Evolutionary conservation across 35 echinoderm and acorn worm species (phyloP).

Genomic region (Strongylocentrotus purpuratus): DNA sequence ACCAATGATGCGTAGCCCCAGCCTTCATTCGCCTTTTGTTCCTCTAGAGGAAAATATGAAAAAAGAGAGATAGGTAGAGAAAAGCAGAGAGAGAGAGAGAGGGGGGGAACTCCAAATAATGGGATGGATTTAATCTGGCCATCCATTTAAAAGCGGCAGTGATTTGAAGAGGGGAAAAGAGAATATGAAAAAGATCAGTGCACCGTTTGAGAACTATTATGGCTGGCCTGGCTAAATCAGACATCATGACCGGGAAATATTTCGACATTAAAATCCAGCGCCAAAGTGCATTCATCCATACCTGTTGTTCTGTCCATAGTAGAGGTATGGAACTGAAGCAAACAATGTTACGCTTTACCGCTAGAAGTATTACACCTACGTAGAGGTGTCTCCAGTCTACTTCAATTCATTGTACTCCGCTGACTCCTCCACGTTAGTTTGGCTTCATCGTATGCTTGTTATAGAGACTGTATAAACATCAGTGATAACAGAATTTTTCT

Average conservation of each 20-base stretch:
- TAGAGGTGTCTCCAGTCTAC: not conserved
- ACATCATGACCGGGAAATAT: not conserved
- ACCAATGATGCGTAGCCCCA: slow-evolving; percentile 6
- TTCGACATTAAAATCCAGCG: not conserved
- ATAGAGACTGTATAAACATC: not conserved
- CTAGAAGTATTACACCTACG: not conserved
- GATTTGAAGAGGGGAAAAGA: not conserved
- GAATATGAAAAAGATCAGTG: no score
- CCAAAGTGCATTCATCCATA: not conserved
- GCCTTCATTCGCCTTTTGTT: not conserved
- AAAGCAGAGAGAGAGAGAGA: not conserved
- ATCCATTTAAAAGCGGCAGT: not conserved
- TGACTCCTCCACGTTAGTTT: not conserved
- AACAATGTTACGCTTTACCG: not conserved
- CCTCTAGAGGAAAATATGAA: not conserved
- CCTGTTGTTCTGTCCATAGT: not conserved
- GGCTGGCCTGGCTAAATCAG: not conserved
- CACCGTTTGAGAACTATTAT: no score
- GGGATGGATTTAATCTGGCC: not conserved
- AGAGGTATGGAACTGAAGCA: not conserved
- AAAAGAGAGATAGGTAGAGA: not conserved
- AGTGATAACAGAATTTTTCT: not conserved
- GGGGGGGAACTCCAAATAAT: no score
- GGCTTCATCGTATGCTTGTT: not conserved
- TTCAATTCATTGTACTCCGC: not conserved